Base-by-base conservation (phyloP, 2,888 invertebrate species). In the Pseudoips prasinana region DNA sequence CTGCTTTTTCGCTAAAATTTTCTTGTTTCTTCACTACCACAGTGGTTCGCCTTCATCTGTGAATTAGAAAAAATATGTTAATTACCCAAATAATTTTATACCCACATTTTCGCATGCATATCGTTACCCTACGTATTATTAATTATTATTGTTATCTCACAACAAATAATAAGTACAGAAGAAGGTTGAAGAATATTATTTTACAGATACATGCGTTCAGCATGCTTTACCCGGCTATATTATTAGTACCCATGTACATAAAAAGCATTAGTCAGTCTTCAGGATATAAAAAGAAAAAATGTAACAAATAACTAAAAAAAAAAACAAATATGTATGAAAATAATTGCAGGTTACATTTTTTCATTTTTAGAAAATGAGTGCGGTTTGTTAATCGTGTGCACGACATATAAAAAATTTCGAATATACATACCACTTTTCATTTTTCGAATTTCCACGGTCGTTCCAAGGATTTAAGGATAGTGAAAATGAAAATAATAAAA, bases 81-180 rank as follows among this genome's bases (percentile, higher is more conserved):
- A 17, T 37, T 33, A 25, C 6, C 24, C 22, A 10, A 7, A 9
- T 22, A 24, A 29, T 3, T 19, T 9, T 7, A 14, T 7, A 26
- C 20, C 2, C 3, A 20, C 20, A 5, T 34, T 33, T 36, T 41
- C 11, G 36, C 48, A 55, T 52, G 49, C 46, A 48, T n/a, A n/a
- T n/a, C n/a, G n/a, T n/a, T n/a, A n/a, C n/a, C n/a, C n/a, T n/a
- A 26, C 34, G 24, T 50, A 37, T 53, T 39, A 46, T 67, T 58
- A 68, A 60, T 34, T 58, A 48, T 49, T 57, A 62, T 52, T 70
- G 73, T 81, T 80, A 83, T 89, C 89, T 89, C 89, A 89, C 89
- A 89, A 89, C 89, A 89, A 89, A 89, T 89, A 84, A 56, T 81
- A 80, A 83, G 77, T 70, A 33, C 41, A n/a, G 46, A 48, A 64